These are phyloP conservation scores for Anastrepha obliqua DNA, from an alignment of 1,140 invertebrate species.

Conservation along the genomic window DNA sequence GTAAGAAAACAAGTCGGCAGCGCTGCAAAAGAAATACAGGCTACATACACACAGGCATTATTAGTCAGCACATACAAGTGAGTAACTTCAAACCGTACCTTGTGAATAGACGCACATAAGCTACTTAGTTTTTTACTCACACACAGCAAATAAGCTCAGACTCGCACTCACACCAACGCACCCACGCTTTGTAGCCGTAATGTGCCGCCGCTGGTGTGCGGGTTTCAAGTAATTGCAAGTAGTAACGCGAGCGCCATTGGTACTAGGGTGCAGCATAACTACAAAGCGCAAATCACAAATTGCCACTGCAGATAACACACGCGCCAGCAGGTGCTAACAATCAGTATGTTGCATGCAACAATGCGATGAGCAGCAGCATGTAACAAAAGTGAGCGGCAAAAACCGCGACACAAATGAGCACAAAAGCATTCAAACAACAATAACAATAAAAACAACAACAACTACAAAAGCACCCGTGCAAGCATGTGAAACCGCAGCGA, in stretches of 20 bases:
- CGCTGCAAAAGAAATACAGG: neutral
- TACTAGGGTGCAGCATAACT: neutral
- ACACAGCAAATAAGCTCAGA: no score
- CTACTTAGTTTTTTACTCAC: no score
- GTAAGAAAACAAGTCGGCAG: neutral
- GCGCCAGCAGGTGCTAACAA: slow-evolving; percentile 28
- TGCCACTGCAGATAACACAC: slow-evolving; percentile 33
- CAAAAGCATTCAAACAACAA: neutral
- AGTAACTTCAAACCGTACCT: neutral
- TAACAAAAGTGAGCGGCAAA: neutral
- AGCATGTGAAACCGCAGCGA: neutral
- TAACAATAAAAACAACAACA: neutral
- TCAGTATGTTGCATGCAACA: slow-evolving; percentile 26
- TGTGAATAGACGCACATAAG: no score
- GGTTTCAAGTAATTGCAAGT: slow-evolving; percentile 2
- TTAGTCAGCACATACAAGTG: neutral
- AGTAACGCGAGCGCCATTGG: neutral
- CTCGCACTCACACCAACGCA: neutral
- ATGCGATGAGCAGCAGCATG: neutral
- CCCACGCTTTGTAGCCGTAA: neutral
- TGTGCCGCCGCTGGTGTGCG: neutral
- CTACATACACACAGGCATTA: neutral
- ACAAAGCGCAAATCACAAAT: slow-evolving; percentile 6
- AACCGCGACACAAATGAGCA: neutral
- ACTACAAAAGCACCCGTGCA: neutral